phyloP scores from a whole-genome alignment of 2,888 invertebrate species.

The Nemapogon koenigi region DNA sequence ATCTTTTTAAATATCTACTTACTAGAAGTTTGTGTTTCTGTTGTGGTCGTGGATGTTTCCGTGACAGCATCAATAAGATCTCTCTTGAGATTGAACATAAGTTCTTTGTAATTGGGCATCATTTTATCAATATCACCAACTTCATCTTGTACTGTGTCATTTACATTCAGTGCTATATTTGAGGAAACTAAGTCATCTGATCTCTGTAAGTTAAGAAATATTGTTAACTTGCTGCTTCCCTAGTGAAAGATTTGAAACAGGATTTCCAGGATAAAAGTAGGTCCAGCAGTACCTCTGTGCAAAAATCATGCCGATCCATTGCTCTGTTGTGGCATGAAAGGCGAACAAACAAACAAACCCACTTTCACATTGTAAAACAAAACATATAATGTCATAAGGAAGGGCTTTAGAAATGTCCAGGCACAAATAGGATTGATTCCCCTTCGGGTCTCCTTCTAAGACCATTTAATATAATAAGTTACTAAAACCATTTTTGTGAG shows the following conservation, averaged over 20 bases:
- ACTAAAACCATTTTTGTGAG: too few species aligned
- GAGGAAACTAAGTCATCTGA: conserved; percentile 65
- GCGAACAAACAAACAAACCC: too few species aligned
- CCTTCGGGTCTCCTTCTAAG: too few species aligned
- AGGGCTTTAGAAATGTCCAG: too few species aligned
- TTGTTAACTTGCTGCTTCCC: too few species aligned
- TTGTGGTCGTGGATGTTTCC: conserved; percentile 37
- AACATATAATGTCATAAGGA: too few species aligned
- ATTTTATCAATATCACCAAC: conserved; percentile 67
- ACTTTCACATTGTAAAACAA: too few species aligned
- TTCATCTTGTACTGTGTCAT: conserved; percentile 57
- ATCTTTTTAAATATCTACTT: too few species aligned
- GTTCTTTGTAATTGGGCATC: conserved; percentile 69
- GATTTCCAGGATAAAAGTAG: neutral
- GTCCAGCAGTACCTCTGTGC: too few species aligned
- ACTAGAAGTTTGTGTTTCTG: conserved; percentile 35
- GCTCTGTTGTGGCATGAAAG: neutral
- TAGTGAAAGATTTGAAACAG: neutral
- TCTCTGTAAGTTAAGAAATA: conserved; percentile 37
- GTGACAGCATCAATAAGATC: conserved; percentile 72
- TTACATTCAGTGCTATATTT: conserved; percentile 66
- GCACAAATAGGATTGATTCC: too few species aligned
- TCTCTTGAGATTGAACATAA: conserved; percentile 67
- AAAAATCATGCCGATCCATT: too few species aligned
- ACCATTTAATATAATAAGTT: too few species aligned